Evolutionary conservation across 2,888 invertebrate species (phyloP), one percentile per base, ranked within the genome.

Genomic region (Sicus ferrugineus): DNA sequence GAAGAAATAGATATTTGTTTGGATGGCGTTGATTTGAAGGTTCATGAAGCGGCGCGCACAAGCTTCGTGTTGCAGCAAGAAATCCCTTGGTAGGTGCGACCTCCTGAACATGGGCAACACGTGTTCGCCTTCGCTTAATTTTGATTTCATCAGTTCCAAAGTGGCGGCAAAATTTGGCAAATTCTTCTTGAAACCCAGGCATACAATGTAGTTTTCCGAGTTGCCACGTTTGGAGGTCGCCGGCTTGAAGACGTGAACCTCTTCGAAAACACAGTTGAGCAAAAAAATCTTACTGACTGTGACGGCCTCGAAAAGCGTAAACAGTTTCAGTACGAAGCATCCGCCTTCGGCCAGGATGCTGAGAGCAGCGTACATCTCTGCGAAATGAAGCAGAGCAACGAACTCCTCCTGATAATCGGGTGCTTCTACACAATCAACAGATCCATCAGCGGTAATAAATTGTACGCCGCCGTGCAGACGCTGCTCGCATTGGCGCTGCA

Each of bases 221-320:
- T 98, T 98, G 7, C 97, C 97, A 79, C 93, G 92, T 80, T 95
- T 94, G n/a, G 97, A 97, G 0, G 95, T 94, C 0, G 90, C 91
- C 0, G 98, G 97, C 82, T 98, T 98, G 81, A 91, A 93, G 21
- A 94, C 87, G 75, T 89, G 87, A 0, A 97, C 90, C 80, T 90
- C 86, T 34, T 87, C 81, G 82, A 98, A 98, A 19, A 89, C 78
- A 76, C 92, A 91, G 76, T 90, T 90, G 3, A 98, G 86, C 11
- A 97, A 84, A 81, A 92, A 97, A 65, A 97, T 83, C 4, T 96
- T 85, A 73, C 90, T 90, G 0, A 96, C 87, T 1, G 94, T 92
- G n/a, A 90, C 87, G 72, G 91, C 89, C 82, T 97, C 96, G 80
- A 94, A 96, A 72, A 93, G 89, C 2, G 97, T 97, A 80, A 98